Base-by-base conservation (phyloP, 1,140 invertebrate genomes). In the Contarinia nasturtii region DNA sequence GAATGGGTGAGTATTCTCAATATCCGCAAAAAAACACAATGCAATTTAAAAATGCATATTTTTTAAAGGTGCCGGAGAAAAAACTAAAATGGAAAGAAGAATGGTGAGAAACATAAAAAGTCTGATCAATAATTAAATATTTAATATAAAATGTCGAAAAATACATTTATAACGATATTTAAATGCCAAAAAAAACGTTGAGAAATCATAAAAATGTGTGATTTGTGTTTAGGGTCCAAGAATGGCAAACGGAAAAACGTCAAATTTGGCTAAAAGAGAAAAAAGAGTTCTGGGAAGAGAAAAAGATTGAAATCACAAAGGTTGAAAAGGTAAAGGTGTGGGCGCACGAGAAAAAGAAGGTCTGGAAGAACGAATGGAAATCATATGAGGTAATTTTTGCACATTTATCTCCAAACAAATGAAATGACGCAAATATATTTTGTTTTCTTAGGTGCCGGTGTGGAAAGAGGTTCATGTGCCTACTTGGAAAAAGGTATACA, bases 301-400 rank as follows among this genome's bases (percentile, higher is more conserved):
- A 82, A 56, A 79, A 79, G 54, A 74, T 80, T 19, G 77, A 83
- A 57, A 72, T 80, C 27, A 83, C 80, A 80, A 74, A 75, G 48
- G 79, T 74, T 0, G 72, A 80, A 37, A 85, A 84, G 62, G 80
- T 80, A 53, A 76, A 84, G 62, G 72, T 77, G n/a, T 85, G 80
- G 81, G 70, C 77, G 49, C 77, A 76, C 8, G 77, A 82, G 48
- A 80, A 84, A 62, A 78, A 82, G 54, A 70, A 80, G 61, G 72
- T 79, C 42, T 83, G 79, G 78, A 76, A 80, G 52, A 77, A 80
- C 36, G 80, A 84, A 55, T 81, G 79, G 75, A 79, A 79, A 59
- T 56, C 61, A 27, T 51, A 54, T 34, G 51, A 64, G 48, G 61
- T 62, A n/a, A n/a, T n/a, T n/a, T n/a, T n/a, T n/a, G n/a, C n/a